A percentile compares a stretch with the other conserved stretches of the same genome.
These are phyloP conservation scores for Porites australiensis DNA, from an alignment of 64 coral and sea anemone species.

Conservation along the genomic window DNA sequence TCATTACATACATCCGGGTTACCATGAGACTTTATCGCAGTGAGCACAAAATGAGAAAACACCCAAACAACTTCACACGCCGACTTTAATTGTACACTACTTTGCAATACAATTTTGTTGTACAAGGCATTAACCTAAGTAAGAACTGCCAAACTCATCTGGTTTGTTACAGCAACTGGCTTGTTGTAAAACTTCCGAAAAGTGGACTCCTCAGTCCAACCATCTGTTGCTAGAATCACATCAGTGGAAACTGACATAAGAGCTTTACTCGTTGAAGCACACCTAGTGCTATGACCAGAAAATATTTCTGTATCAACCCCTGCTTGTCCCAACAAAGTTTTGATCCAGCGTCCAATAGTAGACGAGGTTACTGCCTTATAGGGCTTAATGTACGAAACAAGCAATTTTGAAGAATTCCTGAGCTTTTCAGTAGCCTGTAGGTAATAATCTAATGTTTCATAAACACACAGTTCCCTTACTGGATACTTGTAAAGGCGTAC, in stretches of 20 bases:
- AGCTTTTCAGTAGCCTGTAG: conserved; percentile 11
- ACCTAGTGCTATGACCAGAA: too few relatives aligned
- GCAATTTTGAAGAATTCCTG: conserved; percentile 30
- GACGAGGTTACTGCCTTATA: conserved; percentile 49
- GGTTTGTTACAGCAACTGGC: conserved; percentile 43
- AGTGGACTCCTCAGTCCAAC: conserved; percentile 60
- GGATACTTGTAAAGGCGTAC: conserved; percentile 66
- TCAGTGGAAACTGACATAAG: conserved; percentile 23
- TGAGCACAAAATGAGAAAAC: not conserved
- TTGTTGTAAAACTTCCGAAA: conserved; percentile 63
- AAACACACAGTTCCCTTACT: conserved; percentile 61
- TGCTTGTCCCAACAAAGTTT: too few relatives aligned
- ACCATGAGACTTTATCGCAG: conserved; percentile 45
- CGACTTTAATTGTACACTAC: not conserved
- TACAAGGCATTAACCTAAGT: not conserved
- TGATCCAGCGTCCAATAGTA: conserved; percentile 40
- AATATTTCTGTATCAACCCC: too few relatives aligned
- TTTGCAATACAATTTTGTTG: not conserved
- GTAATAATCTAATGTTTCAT: conserved; percentile 63
- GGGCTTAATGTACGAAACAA: conserved; percentile 72
- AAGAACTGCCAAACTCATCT: not conserved
- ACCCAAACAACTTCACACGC: not conserved
- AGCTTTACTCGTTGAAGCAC: conserved; percentile 24
- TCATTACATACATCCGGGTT: conserved; percentile 45
- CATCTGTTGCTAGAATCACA: conserved; percentile 58